These are phyloP conservation scores for Callocephalon fimbriatum DNA, from an alignment of 2,113 vertebrate species.

Conservation along the genomic window DNA sequence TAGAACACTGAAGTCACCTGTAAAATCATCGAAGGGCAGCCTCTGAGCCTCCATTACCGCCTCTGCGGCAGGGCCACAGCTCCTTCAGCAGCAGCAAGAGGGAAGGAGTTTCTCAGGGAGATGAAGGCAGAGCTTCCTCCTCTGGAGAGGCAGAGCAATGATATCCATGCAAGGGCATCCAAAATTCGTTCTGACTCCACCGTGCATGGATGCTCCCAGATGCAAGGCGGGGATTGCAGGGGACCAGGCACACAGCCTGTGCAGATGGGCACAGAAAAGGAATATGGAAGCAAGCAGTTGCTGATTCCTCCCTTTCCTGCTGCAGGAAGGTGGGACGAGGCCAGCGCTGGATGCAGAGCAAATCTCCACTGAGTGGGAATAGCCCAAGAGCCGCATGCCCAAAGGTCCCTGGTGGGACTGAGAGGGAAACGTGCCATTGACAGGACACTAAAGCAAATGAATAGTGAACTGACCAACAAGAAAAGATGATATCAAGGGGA, in stretches of 20 bases:
- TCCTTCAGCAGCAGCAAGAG: fast-evolving
- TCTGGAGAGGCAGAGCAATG: not conserved
- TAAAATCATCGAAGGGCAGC: no score
- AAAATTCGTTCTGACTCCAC: not conserved
- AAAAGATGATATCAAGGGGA: conserved; percentile 26
- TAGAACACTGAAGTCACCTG: no score
- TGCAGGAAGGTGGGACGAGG: not conserved
- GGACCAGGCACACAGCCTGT: not conserved
- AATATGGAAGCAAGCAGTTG: fast-evolving
- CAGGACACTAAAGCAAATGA: not conserved
- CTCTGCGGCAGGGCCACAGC: fast-evolving
- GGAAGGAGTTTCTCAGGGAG: not conserved
- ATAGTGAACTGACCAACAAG: not conserved
- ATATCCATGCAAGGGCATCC: not conserved
- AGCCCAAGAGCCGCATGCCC: fast-evolving
- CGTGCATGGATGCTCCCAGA: fast-evolving
- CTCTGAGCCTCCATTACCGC: not conserved
- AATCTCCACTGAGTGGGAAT: fast-evolving
- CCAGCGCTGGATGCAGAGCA: fast-evolving
- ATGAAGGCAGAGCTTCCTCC: not conserved
- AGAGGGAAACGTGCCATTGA: not conserved
- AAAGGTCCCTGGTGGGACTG: not conserved
- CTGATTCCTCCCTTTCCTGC: not conserved
- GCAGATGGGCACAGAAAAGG: not conserved
- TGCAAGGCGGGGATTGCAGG: not conserved